Base-by-base conservation (phyloP, 2,888 invertebrate genomes). In the Ophion obscuratus region DNA sequence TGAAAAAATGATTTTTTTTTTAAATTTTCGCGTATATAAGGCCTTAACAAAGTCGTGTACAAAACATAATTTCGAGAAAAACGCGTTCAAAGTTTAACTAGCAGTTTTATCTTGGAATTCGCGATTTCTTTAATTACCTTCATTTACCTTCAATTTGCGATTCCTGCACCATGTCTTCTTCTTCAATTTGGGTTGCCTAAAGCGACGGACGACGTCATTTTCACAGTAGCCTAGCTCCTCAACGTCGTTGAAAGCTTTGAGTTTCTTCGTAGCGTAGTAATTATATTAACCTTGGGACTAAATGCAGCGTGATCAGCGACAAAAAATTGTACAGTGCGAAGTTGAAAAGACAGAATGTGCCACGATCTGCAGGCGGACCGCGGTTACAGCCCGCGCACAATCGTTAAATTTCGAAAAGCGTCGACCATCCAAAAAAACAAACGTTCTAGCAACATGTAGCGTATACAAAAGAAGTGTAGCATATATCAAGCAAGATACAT, bases 351-450 rank as follows among this genome's bases (percentile, higher is more conserved):
- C 71, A 84, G 40, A 73, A 66, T 36, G 59, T 77, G 67, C 84
- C 84, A 87, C 86, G 87, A 88, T 88, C 88, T 85, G 86, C 88
- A 86, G 86, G 87, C 86, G 84, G 87, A 88, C 86, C 86, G 88
- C 84, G 87, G 86, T 84, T 78, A 70, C 57, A 75, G 24, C 44
- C 83, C 83, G 86, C 83, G 86, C 86, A 87, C 86, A 88, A 87
- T 85, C 66, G 66, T 66, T 20, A 11, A 53, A 68, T 59, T 68
- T 68, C 7, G 5, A 14, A 74, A 70, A 62, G 82, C 5, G 40
- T 75, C 74, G 79, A 82, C 75, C 82, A 82, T 85, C 62, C 62
- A 81, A 80, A 70, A 83, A 78, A 71, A 68, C 67, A 66, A 70
- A 74, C 61, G 73, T 75, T 85, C 79, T 57, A 82, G 57, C 79